phyloP scores from a whole-genome alignment of 2,888 invertebrate genomes.

The Hyalella azteca region DNA sequence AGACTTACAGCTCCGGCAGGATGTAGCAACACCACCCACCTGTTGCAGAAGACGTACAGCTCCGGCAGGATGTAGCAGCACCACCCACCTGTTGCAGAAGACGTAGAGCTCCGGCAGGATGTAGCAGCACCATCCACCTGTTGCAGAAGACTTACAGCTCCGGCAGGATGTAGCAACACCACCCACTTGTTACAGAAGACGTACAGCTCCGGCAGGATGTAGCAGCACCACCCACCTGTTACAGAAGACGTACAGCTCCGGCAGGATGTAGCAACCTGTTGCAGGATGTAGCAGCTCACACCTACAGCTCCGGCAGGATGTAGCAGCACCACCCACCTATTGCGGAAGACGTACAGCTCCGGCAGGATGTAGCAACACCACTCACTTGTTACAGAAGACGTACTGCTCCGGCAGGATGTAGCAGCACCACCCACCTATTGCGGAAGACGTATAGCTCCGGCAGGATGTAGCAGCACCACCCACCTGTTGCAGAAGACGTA shows the following conservation, averaged over 20 bases:
- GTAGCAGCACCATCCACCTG: no score
- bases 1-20: constrained; percentile 74
- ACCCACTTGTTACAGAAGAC: constrained; percentile 75
- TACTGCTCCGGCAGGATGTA: constrained; percentile 68
- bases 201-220: constrained; percentile 75
- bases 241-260: constrained; percentile 75
- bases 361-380: constrained; percentile 61
- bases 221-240: constrained; percentile 76
- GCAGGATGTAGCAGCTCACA: no score
- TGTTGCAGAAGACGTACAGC: constrained; percentile 74
- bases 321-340: constrained; percentile 67
- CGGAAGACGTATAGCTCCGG: constrained; percentile 77
- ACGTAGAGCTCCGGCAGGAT: constrained; percentile 76
- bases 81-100: constrained; percentile 74
- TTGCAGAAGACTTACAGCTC: constrained; percentile 74
- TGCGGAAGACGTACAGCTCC: constrained; percentile 74
- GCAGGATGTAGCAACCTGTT: constrained; percentile 81
- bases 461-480: constrained; percentile 75
- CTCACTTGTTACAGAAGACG: constrained; percentile 75
- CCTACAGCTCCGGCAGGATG: constrained; percentile 67
- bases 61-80: constrained; percentile 80
- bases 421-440: constrained; percentile 66
- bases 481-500: constrained; percentile 76
- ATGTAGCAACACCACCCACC: no score
- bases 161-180: no score